Conservation (phyloP, 2,113 vertebrate species). For the Albula glossodonta region DNA sequence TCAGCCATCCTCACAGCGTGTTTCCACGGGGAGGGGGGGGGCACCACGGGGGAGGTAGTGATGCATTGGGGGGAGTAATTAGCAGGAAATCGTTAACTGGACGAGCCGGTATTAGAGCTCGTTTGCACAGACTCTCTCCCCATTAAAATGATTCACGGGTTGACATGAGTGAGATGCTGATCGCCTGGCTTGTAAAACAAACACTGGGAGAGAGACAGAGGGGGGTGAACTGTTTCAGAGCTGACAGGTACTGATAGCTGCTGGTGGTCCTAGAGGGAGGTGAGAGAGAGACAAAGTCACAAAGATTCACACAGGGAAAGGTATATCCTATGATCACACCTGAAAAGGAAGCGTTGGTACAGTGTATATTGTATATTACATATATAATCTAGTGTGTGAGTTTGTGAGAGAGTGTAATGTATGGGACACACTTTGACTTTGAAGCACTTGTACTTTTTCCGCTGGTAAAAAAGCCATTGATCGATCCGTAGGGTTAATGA, state of each 20-base stretch:
- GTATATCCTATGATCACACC: not conserved
- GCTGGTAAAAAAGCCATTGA: too few species aligned
- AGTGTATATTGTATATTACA: too few species aligned
- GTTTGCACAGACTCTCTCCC: conserved; percentile 54
- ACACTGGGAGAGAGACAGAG: conserved; percentile 21
- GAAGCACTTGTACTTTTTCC: not conserved
- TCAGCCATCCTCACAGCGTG: not conserved
- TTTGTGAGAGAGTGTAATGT: not conserved
- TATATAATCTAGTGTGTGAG: too few species aligned
- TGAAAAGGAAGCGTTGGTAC: not conserved
- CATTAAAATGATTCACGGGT: conserved; percentile 60
- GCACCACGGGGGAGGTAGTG: not conserved
- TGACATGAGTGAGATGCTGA: conserved; percentile 62
- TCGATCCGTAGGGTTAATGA: too few species aligned
- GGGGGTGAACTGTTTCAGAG: not conserved
- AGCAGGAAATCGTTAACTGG: conserved; percentile 61
- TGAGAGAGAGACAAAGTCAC: not conserved
- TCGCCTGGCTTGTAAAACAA: conserved; percentile 45
- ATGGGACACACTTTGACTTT: not conserved
- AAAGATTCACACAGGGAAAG: not conserved
- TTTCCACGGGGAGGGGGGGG: not conserved
- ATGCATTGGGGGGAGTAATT: conserved; percentile 55
- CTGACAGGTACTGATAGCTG: not conserved
- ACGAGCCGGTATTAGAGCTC: conserved; percentile 47
- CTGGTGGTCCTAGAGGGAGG: not conserved